Percentiles rank a stretch among this genome's conserved stretches.
Evolutionary conservation across 2,113 vertebrate species (phyloP).

Genomic region (Cyprinodon variegatus): DNA sequence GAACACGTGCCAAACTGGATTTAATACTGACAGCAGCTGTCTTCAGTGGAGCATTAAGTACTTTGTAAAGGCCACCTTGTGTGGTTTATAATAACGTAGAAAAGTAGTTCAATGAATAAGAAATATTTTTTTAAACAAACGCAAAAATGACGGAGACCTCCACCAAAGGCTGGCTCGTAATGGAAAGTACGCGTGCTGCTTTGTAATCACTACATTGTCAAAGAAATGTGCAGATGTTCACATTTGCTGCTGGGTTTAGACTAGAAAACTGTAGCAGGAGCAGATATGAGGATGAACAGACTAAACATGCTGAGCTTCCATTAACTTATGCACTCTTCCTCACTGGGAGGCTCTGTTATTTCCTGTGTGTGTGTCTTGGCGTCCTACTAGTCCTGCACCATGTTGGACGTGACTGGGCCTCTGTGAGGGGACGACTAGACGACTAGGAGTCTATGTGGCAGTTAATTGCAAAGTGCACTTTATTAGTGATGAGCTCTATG

Average conservation of each 20-base stretch:
- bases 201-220: constrained; percentile 56
- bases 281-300: constrained; percentile 10
- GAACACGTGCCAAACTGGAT: constrained; percentile 71
- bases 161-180: constrained; percentile 15
- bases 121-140: constrained; percentile 75
- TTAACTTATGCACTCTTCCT: constrained; percentile 65
- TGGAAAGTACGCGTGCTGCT: constrained; percentile 50
- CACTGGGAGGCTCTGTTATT: constrained; percentile 36
- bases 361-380: constrained; percentile 41
- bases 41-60: constrained; percentile 62
- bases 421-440: constrained; percentile 6
- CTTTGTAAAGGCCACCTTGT: constrained; percentile 61
- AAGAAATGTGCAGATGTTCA: constrained; percentile 12
- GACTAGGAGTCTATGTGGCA: constrained; percentile 12
- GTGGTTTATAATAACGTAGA: constrained; percentile 66
- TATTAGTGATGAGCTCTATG: constrained; percentile 66
- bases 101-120: constrained; percentile 53
- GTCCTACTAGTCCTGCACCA: constrained; percentile 26
- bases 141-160: constrained; percentile 42
- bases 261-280: constrained; percentile 11
- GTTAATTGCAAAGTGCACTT: constrained; percentile 77
- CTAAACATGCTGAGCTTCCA: constrained; percentile 64
- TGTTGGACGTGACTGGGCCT: constrained; percentile 12
- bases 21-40: constrained; percentile 39
- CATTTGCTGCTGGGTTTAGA: constrained; percentile 30